Base-by-base conservation (phyloP, 1,140 invertebrate species). In the Caerostris extrusa region DNA sequence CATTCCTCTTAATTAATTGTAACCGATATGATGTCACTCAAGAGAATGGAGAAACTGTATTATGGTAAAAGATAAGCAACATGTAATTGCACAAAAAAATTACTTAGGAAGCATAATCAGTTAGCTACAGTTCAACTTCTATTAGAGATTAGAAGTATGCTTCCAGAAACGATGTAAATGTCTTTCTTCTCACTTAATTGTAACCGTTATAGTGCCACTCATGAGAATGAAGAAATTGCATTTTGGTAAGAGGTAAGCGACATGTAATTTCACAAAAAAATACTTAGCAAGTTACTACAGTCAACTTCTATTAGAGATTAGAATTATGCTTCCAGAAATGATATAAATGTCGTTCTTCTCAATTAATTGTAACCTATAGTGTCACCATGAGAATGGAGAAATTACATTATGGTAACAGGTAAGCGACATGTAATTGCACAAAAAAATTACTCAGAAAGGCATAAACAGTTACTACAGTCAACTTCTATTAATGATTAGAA, bases 21-120 rank as follows among this genome's bases (percentile, higher is more conserved):
- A 77, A 77, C 71, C 34, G 50, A 77, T 50, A 77, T 77, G 50
- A 12, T 77, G 71, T 77, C 71, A 77, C 71, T 77, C 71, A 34
- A 12, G 71, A 77, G 53, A 7, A 77, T 50, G 71, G 71, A 12
- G 71, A 12, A 34, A 53, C 53, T 50, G 53, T 50, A 53, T 34
- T 77, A 12, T 53, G 71, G 14, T 77, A 50, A 77, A 77, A 77
- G 71, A 7, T 53, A 77, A 12, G 7, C 8, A 34, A 77, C 71
- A 50, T 50, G 12, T 53, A 12, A 77, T 77, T 77, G 71, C 34
- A 3, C 71, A 5, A 34, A 77, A n/a, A 34, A 50, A 50, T 12
- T 77, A 50, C 5, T 4, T 50, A 10, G 50, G 53, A 3, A 77
- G 34, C 5, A 5, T 1, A 5, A 12, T 0, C 34, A 34, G 34